Evolutionary conservation across 2,888 invertebrate genomes (phyloP), one percentile per base, ranked within the genome.

Genomic region (Amphipoea oculea): DNA sequence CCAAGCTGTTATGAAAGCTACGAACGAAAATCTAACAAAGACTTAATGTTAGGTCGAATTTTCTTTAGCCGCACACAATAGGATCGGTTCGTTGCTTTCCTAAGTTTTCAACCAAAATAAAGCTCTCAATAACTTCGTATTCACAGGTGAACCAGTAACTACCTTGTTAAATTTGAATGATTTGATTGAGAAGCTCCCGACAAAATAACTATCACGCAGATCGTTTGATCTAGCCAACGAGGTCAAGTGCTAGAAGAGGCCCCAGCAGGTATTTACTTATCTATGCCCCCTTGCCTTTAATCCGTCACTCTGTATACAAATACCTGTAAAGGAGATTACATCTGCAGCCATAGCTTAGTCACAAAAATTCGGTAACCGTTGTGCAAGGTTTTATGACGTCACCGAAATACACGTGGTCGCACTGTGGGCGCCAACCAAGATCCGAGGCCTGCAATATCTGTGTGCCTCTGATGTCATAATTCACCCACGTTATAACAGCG

Each of bases 171-270:
- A 45, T 51, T 29, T 45, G 17, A 62, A 40, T 51, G 54, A 40
- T 48, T 48, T 62, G 45, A 68, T 40, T 67, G 29, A 62, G 3
- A 29, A 45, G 51, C 51, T 66, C 1, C 29, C 45, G 54, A 45
- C 29, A 71, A 71, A 84, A 71, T 79, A 60, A 40, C 40, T 71
- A 67, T 42, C 60, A 48, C 14, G 66, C 66, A 67, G 40, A 20
- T 81, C 84, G 40, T 84, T 75, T 75, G 81, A 85, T 74, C 62
- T 63, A 40, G 65, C 40, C 40, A 29, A 45, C 51, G 57, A 51
- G 17, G 57, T 80, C 85, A 80, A 80, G 66, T 73, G 23, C 51
- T 42, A 63, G 7, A 80, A 71, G 63, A 12, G 66, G 23, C 2
- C 2, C 36, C 36, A 23, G 36, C 63, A 40, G 57, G 14, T 68